Evolutionary conservation across 2,888 invertebrate species (phyloP).

Genomic region (Archaeoteleia sp.): DNA sequence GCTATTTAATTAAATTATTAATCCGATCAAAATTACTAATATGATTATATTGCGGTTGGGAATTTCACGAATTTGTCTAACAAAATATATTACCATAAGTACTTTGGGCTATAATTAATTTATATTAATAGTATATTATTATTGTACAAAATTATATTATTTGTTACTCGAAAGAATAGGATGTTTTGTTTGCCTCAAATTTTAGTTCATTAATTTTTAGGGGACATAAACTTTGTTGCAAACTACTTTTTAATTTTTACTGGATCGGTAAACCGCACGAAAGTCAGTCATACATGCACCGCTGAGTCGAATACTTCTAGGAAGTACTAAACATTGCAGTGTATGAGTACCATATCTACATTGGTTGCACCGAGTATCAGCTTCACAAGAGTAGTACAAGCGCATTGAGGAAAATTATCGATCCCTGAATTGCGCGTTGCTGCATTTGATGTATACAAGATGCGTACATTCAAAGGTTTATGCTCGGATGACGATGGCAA

Average conservation of each 20-base stretch:
- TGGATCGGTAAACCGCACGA: background rate
- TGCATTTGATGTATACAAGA: slow-evolving; percentile 43
- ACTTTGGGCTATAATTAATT: too few species aligned
- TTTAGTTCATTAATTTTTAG: too few species aligned
- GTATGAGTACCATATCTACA: slow-evolving; percentile 22
- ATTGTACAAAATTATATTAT: too few species aligned
- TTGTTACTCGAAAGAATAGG: too few species aligned
- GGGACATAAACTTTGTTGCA: too few species aligned
- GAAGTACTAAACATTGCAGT: slow-evolving; percentile 9
- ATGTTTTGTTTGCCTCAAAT: too few species aligned
- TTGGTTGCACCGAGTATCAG: slow-evolving; percentile 37
- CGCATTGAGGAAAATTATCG: slow-evolving; percentile 42
- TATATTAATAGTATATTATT: too few species aligned
- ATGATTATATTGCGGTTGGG: slow-evolving; percentile 35
- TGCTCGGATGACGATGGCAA: slow-evolving; percentile 42
- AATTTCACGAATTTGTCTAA: slow-evolving; percentile 20
- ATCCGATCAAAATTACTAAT: slow-evolving; percentile 37
- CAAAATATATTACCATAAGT: too few species aligned
- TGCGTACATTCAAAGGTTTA: slow-evolving; percentile 49
- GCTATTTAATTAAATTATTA: slow-evolving; percentile 42
- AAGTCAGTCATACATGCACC: slow-evolving; percentile 22
- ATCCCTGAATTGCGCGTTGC: slow-evolving; percentile 34
- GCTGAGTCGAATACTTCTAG: slow-evolving; percentile 27
- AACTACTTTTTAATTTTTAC: background rate
- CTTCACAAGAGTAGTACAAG: slow-evolving; percentile 30